Base-by-base conservation (phyloP, 2,888 invertebrate genomes). In the Trilocha varians region DNA sequence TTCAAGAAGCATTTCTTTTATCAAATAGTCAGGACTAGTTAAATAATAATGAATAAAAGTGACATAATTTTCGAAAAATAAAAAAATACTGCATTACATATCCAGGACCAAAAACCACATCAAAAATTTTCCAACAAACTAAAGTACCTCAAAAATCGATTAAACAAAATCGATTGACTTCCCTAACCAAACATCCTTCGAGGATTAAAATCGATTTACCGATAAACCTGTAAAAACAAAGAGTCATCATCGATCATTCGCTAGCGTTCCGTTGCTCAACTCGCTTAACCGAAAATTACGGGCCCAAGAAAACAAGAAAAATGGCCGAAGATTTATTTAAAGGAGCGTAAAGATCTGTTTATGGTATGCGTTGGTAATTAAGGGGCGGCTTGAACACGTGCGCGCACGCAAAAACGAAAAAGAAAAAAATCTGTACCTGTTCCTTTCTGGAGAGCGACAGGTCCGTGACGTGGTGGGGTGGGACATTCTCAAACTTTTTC, bases 281-380 rank as follows among this genome's bases (percentile, higher is more conserved):
- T 70, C 63, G 76, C 78, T 78, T 73, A 79, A 75, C 80, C 80
- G 61, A 75, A 71, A 70, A 76, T 79, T 78, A 79, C 66, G 63
- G 66, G 51, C 77, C 78, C 78, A 82, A 82, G 74, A 83, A 80
- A 83, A 83, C 74, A 79, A 70, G 62, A 70, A 72, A 78, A 54
- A 48, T 54, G 56, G 57, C 52, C 70, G 71, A 80, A 83, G 85
- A 85, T 85, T 84, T 85, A 85, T 84, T 84, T 84, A 84, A 85
- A 76, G 84, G 77, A 83, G 83, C 85, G 84, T 84, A 84, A 85
- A 85, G 83, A 84, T 85, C 82, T 85, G 85, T 85, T 85, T 85
- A 85, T 85, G 85, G 85, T 85, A 85, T 85, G 85, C 82, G 84
- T 78, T 71, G 72, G 80, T 85, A 85, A 85, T 85, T 84, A 85